phyloP scores from a whole-genome alignment of 2,113 vertebrate species.

The Alexandromys fortis region DNA sequence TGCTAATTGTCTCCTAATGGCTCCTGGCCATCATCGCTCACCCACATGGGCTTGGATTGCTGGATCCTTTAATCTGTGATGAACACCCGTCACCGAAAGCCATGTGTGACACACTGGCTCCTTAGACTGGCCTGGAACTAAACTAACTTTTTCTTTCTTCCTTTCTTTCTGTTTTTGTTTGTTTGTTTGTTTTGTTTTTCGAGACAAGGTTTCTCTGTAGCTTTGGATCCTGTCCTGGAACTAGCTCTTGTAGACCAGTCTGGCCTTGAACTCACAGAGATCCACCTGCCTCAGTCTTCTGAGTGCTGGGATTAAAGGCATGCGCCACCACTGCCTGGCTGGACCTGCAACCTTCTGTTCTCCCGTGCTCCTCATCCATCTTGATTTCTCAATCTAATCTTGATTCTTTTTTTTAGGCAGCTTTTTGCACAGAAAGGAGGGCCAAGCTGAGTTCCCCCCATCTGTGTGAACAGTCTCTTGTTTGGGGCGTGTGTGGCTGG shows the following conservation, averaged over 20 bases:
- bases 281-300: accelerated
- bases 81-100: background rate
- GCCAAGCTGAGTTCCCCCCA: background rate
- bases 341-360: background rate
- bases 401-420: background rate
- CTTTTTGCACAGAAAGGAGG: background rate
- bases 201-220: no score
- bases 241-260: no score
- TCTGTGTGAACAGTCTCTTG: no score
- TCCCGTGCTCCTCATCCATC: background rate
- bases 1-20: background rate
- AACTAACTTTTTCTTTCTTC: no score
- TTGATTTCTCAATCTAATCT: background rate
- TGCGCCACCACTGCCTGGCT: no score
- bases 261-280: no score
- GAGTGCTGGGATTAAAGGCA: no score
- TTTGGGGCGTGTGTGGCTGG: background rate
- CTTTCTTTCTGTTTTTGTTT: no score
- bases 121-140: background rate
- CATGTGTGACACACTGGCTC: no score
- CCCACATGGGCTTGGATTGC: background rate
- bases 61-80: background rate
- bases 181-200: no score
- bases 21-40: background rate
- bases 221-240: no score